Percentiles rank a stretch among this genome's conserved stretches.
phyloP scores from a whole-genome alignment of 2,888 invertebrate genomes.

The Cactoblastis cactorum region DNA sequence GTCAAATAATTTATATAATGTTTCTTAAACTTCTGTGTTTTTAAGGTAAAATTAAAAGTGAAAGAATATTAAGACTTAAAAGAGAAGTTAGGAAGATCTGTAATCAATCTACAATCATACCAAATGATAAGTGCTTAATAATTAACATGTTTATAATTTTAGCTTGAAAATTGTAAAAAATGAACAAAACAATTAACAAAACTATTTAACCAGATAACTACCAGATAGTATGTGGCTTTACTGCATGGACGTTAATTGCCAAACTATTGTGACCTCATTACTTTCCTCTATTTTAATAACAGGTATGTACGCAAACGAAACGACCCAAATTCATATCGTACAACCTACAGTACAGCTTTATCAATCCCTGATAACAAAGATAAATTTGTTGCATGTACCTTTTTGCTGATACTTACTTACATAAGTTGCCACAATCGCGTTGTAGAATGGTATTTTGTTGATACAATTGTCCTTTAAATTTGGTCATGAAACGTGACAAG shows the following conservation, averaged over 20 bases:
- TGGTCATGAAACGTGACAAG: constrained; percentile 42
- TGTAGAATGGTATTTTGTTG: constrained; percentile 13
- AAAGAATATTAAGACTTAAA: too few species aligned
- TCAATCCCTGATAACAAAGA: constrained; percentile 69
- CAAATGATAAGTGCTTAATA: too few species aligned
- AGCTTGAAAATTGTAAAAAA: too few species aligned
- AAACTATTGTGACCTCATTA: background rate
- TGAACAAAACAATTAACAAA: too few species aligned
- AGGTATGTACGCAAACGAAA: constrained; percentile 36
- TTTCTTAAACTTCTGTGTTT: too few species aligned
- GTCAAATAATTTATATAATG: too few species aligned
- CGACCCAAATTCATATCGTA: constrained; percentile 68
- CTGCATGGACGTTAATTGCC: background rate
- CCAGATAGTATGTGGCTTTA: background rate
- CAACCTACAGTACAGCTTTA: constrained; percentile 49
- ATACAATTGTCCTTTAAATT: constrained; percentile 19
- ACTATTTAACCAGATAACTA: background rate
- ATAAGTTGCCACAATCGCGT: constrained; percentile 19
- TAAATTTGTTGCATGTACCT: constrained; percentile 59
- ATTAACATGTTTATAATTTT: too few species aligned
- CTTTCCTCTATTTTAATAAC: constrained; percentile 28
- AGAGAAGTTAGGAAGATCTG: too few species aligned
- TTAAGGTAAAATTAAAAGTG: too few species aligned
- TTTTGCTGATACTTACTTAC: constrained; percentile 13
- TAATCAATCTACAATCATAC: too few species aligned